Percentiles rank a stretch among this genome's conserved stretches.
These are phyloP conservation scores for Ametastegia equiseti DNA, from an alignment of 2,888 invertebrate species.

Conservation along the genomic window DNA sequence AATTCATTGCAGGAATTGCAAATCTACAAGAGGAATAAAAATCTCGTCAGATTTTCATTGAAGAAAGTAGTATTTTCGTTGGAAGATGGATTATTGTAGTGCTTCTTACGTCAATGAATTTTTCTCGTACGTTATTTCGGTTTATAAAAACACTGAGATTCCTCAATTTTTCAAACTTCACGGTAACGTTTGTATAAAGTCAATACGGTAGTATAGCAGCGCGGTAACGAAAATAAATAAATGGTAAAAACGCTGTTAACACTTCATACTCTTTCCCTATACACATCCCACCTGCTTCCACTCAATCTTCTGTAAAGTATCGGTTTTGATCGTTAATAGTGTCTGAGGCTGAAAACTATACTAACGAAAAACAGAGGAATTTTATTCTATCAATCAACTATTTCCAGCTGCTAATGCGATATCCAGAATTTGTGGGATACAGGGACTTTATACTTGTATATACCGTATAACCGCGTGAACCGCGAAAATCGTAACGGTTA, in stretches of 20 bases:
- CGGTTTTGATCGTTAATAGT: neutral
- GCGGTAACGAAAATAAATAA: neutral
- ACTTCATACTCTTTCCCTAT: neutral
- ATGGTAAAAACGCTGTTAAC: neutral
- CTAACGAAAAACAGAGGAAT: neutral
- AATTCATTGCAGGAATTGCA: neutral
- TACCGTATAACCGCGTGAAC: neutral
- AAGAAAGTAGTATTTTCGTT: neutral
- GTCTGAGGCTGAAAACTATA: neutral
- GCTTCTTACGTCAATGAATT: neutral
- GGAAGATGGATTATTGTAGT: neutral
- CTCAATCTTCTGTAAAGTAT: neutral
- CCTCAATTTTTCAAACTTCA: neutral
- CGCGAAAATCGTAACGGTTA: constrained; percentile 30
- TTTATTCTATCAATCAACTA: neutral
- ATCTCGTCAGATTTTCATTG: too few species aligned
- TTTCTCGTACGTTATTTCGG: neutral
- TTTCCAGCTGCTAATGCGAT: too few species aligned
- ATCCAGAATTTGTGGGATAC: neutral
- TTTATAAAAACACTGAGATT: neutral
- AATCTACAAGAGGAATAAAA: neutral
- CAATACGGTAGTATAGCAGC: too few species aligned
- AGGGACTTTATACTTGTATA: neutral
- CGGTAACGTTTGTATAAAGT: neutral
- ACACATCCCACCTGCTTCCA: neutral